Base-by-base conservation (phyloP, 2,797 vertebrate species). In the Myotis pilosus region DNA sequence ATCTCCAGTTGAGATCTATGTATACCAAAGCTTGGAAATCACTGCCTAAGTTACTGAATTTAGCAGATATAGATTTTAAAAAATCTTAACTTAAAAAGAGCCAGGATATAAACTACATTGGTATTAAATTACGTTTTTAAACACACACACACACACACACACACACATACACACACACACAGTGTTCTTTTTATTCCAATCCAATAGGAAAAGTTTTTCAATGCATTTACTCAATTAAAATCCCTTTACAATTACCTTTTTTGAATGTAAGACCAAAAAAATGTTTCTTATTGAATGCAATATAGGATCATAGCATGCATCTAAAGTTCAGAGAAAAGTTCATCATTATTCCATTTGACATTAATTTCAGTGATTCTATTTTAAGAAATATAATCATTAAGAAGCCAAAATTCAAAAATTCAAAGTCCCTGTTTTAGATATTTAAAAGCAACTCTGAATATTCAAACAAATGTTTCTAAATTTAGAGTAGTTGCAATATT, bases 391-490 rank as follows among this genome's bases (percentile, higher is more conserved):
- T 36, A 74, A 30, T 64, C n/a, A 57, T 28, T 66, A 79, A 82
- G 25, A 72, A 68, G 10, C 28, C 87, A 82, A 76, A 17, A 79
- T 19, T 80, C 36, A 85, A 89, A 89, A 81, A 36, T 85, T 76
- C 57, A 75, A 89, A 69, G 38, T 55, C 38, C 53, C 68, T 51
- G 23, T 55, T 75, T 92, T 88, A 88, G 53, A 87, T 87, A 93
- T 71, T 64, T 88, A 84, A 92, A 92, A 75, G 79, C 60, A 82
- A 81, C 30, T 86, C 66, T 19, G 92, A 89, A 89, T 86, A 92
- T 44, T 68, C 69, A 71, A 90, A 69, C 8, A 57, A 80, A 51
- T 75, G 47, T 76, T 91, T 55, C 89, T 92, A 57, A 92, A 82
- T 84, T 89, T 75, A 84, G 23, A 69, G 66, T 30, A 69, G 33